Evolutionary conservation across 2,113 vertebrate species (phyloP).

Genomic region (Brachyistius frenatus): DNA sequence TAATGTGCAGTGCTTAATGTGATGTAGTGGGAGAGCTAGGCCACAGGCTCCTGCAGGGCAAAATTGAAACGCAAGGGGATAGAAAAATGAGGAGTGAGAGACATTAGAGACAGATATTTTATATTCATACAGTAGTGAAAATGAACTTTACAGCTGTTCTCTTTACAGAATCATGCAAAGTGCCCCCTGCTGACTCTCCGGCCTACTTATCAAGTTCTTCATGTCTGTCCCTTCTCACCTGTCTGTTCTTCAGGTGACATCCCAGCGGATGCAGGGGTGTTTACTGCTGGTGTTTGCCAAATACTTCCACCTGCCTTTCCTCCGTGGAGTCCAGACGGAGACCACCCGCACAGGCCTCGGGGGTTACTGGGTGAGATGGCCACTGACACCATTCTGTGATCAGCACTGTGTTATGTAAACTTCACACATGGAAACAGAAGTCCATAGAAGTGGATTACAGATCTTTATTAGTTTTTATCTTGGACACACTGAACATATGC

Average conservation of each 20-base stretch:
- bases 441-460: neutral
- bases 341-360: constrained; percentile 92
- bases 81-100: constrained; percentile 21
- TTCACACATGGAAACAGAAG: constrained; percentile 3
- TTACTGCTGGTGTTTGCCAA: constrained; percentile 94
- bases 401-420: constrained; percentile 11
- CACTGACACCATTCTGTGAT: constrained; percentile 39
- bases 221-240: neutral
- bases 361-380: constrained; percentile 88
- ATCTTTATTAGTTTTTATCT: neutral
- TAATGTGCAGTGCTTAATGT: constrained; percentile 46
- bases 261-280: constrained; percentile 95
- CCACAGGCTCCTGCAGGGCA: constrained; percentile 34
- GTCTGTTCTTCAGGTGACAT: constrained; percentile 88
- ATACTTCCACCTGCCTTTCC: constrained; percentile 93
- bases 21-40: constrained; percentile 35
- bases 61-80: constrained; percentile 43
- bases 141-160: constrained; percentile 16
- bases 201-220: neutral
- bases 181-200: neutral
- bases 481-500: neutral
- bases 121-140: constrained; percentile 1
- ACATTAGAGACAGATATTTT: constrained; percentile 12
- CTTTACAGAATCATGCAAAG: constrained; percentile 36
- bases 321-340: constrained; percentile 92